A percentile compares a stretch with the other conserved stretches of the same genome.
phyloP scores from a whole-genome alignment of 2,888 invertebrate genomes.

The Teinopalpus imperialis region DNA sequence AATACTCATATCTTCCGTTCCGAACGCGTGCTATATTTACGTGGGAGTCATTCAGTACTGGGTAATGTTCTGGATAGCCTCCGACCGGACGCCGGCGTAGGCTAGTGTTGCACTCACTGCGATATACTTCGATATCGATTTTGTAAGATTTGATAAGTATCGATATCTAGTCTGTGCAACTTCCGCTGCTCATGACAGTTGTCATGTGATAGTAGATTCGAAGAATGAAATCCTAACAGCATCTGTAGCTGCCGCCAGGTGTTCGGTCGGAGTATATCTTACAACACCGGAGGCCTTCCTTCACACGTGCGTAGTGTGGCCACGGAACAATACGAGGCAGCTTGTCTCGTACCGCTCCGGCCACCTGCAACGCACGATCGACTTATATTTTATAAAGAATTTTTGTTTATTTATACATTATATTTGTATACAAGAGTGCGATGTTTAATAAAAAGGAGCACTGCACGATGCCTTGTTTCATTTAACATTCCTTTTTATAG shows the following conservation, averaged over 20 bases:
- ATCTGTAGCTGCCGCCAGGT: background rate
- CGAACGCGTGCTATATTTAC: conserved; percentile 23
- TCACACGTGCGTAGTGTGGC: conserved; percentile 52
- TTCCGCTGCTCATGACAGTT: too few relatives aligned
- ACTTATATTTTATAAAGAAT: conserved; percentile 77
- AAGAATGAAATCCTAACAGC: too few relatives aligned
- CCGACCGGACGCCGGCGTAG: conserved; percentile 3
- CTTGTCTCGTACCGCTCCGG: too few relatives aligned
- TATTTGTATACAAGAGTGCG: conserved; percentile 80
- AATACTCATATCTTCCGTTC: conserved; percentile 24
- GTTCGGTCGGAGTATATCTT: conserved; percentile 21
- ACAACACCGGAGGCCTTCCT: conserved; percentile 60
- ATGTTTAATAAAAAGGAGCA: conserved; percentile 74
- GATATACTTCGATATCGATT: too few relatives aligned
- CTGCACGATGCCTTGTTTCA: conserved; percentile 52
- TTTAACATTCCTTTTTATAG: too few relatives aligned
- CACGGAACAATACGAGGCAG: too few relatives aligned
- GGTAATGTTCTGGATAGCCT: conserved; percentile 14
- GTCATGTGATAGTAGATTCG: too few relatives aligned
- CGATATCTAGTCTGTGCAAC: too few relatives aligned
- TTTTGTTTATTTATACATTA: conserved; percentile 80
- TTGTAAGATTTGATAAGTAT: too few relatives aligned
- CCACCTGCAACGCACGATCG: too few relatives aligned
- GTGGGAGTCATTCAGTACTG: conserved; percentile 27
- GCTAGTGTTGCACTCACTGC: too few relatives aligned